A percentile compares a stretch with the other conserved stretches of the same genome.
Evolutionary conservation across 1,140 invertebrate species (phyloP).

Genomic region (Pentalonia nigronervosa): DNA sequence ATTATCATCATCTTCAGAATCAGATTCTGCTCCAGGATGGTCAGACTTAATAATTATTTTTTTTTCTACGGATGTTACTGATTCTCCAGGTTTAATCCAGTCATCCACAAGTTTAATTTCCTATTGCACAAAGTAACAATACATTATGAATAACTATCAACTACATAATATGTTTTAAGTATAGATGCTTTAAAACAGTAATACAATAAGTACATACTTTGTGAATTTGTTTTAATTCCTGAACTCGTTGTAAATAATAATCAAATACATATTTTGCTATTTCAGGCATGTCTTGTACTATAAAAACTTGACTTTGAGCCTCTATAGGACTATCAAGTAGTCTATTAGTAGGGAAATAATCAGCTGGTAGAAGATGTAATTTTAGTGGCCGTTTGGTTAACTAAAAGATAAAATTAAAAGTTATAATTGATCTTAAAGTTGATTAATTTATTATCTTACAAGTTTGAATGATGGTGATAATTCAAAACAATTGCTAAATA

Average conservation of each 20-base stretch:
- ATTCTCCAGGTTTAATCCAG: constrained; percentile 67
- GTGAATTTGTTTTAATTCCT: constrained; percentile 67
- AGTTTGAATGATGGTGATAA: constrained; percentile 92
- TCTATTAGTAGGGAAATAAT: constrained; percentile 79
- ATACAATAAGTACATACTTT: constrained; percentile 22
- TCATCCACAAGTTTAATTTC: constrained; percentile 60
- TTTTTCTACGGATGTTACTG: constrained; percentile 62
- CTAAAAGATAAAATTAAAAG: constrained; percentile 62
- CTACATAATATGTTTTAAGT: neutral
- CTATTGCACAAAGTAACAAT: neutral
- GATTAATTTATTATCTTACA: constrained; percentile 66
- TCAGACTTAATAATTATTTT: constrained; percentile 63
- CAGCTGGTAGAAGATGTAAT: constrained; percentile 78
- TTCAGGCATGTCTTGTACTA: constrained; percentile 86
- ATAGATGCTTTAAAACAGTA: too few species aligned
- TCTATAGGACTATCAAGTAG: constrained; percentile 63
- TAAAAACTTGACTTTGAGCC: constrained; percentile 65
- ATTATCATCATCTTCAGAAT: constrained; percentile 62
- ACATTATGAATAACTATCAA: neutral
- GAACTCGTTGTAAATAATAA: constrained; percentile 82
- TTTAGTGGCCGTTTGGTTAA: constrained; percentile 75
- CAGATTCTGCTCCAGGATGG: constrained; percentile 65
- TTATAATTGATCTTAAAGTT: neutral
- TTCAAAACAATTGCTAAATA: constrained; percentile 98
- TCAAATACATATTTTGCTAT: constrained; percentile 94